These are phyloP conservation scores for Orthonyx spaldingii DNA, from an alignment of 2,113 vertebrate species.

Conservation along the genomic window DNA sequence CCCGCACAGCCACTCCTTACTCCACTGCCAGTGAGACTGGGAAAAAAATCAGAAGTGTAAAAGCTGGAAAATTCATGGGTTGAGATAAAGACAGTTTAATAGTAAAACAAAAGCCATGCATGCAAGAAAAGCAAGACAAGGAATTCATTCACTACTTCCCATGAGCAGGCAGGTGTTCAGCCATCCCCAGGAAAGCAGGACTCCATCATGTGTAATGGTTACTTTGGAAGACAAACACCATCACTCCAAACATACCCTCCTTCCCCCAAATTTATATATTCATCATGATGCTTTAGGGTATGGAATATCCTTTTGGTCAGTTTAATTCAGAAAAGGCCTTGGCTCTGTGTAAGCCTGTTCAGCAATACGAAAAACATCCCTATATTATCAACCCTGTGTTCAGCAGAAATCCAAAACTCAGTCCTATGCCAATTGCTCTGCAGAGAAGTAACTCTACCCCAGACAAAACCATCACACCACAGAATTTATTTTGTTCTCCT, in stretches of 20 bases:
- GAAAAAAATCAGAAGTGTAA: neutral
- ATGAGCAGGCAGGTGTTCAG: neutral
- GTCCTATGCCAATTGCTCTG: too few relatives aligned
- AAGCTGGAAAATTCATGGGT: neutral
- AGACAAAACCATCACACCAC: neutral
- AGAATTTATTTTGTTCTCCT: neutral
- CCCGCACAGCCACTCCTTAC: accelerated
- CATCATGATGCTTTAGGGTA: neutral
- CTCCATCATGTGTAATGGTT: neutral
- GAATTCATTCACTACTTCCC: neutral
- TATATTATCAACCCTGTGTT: neutral
- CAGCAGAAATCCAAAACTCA: neutral
- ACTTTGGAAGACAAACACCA: neutral
- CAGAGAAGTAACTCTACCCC: neutral
- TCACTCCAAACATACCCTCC: neutral
- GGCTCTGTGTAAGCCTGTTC: neutral
- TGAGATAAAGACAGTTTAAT: neutral
- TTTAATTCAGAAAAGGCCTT: neutral
- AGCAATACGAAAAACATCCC: neutral
- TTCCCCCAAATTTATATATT: neutral
- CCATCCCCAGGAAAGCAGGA: neutral
- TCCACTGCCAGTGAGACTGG: neutral
- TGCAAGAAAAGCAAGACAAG: neutral
- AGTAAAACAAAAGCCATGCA: neutral
- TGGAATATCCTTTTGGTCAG: neutral